Conservation (phyloP, 1,140 invertebrate genomes). For the Caerostris darwini region DNA sequence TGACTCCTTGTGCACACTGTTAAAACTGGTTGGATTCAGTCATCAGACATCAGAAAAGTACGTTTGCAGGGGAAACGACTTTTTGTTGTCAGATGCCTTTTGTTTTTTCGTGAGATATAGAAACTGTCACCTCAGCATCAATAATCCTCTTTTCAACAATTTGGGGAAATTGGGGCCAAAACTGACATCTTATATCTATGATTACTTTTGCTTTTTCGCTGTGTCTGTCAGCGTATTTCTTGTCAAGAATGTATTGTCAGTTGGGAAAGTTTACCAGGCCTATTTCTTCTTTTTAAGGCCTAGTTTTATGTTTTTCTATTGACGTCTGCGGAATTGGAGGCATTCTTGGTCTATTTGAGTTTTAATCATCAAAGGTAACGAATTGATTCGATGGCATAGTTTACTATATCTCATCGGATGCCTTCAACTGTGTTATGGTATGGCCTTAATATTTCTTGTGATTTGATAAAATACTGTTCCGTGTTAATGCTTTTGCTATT, state of each 20-base stretch:
- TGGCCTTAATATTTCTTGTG: neutral
- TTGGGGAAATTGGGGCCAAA: constrained; percentile 53
- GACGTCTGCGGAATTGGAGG: neutral
- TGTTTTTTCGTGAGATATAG: constrained; percentile 38
- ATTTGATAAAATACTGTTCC: neutral
- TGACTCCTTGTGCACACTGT: neutral
- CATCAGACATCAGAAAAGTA: constrained; percentile 18
- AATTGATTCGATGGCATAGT: neutral
- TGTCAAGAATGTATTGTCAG: neutral
- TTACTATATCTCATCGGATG: neutral
- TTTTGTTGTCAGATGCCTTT: constrained; percentile 44
- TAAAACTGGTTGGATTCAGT: neutral
- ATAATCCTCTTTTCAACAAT: constrained; percentile 50
- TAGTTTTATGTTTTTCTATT: neutral
- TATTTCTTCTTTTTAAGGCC: neutral
- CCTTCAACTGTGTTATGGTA: neutral
- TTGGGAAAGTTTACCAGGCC: neutral
- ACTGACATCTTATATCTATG: constrained; percentile 10
- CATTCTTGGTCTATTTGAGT: neutral
- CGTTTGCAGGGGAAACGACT: neutral
- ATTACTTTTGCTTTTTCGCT: neutral
- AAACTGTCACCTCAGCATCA: constrained; percentile 17
- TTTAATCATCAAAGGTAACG: neutral
- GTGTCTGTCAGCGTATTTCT: constrained; percentile 26
- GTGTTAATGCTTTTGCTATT: neutral